Evolutionary conservation across 2,797 vertebrate species (phyloP), one percentile per base, ranked within the genome.

Genomic region (Chaetodon trifasciatus): DNA sequence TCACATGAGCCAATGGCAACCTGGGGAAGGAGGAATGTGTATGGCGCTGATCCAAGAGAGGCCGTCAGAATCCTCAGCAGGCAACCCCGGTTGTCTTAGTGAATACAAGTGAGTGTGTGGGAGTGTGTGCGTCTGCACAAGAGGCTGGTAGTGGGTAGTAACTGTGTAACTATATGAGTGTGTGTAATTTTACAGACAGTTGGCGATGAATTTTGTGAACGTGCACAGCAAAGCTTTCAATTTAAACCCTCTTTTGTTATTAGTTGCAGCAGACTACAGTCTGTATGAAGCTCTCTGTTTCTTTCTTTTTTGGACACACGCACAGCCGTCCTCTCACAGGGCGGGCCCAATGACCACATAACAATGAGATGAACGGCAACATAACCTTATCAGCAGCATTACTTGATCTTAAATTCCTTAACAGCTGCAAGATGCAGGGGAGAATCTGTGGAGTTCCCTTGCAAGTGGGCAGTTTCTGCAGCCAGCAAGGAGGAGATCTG

Each of bases 1-100:
- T 95, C 89, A 94, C 94, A 95, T 95, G 94, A 95, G 95, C 94
- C 94, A 95, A 95, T 90, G 89, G 93, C 94, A 95, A 95, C 94
- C 94, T 95, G 93, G 94, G 92, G 94, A 94, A 93, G 92, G 89
- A 95, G 92, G 94, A 96, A 96, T 96, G 94, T 91, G 74, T 86
- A 92, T 96, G 95, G 96, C 94, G 61, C 81, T 49, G 8, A 75
- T 94, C 93, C 95, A 94, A 94, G 83, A 94, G 85, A 92, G 91
- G 91, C 95, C 92, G 90, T 93, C 91, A 92, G 92, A 94, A 91
- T 93, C 93, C 92, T 94, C 95, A 94, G 94, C 93, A 91, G 91
- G 93, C 94, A 90, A 91, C 85, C 92, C 88, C 64, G 89, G 95
- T 94, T 95, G 95, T 95, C 95, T 95, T 93, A 95, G 94, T 88